A percentile compares a stretch with the other conserved stretches of the same genome.
phyloP scores from a whole-genome alignment of 1,140 invertebrate genomes.

The Stenopsyche tienmushanensis region DNA sequence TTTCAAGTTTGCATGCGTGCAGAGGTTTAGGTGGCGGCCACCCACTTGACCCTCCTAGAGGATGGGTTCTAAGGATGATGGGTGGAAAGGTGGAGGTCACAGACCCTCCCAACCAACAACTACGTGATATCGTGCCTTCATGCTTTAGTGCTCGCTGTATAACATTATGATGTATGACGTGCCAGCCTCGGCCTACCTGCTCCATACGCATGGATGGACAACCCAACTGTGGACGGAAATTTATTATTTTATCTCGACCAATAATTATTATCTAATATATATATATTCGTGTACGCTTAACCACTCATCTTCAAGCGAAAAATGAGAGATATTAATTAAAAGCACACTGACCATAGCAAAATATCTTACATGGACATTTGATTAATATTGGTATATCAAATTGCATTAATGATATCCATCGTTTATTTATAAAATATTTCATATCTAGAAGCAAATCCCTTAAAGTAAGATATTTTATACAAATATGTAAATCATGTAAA shows the following conservation, averaged over 20 bases:
- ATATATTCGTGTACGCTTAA: no score
- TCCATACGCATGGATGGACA: neutral
- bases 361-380: no score
- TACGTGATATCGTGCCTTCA: slow-evolving; percentile 42
- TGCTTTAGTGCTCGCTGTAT: slow-evolving; percentile 42
- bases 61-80: slow-evolving; percentile 3
- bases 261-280: neutral
- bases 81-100: slow-evolving; percentile 20
- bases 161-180: slow-evolving; percentile 41
- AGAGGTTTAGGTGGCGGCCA: neutral
- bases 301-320: no score
- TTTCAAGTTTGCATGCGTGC: neutral
- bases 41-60: slow-evolving; percentile 20
- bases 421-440: no score
- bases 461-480: no score
- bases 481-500: no score
- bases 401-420: no score
- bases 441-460: no score
- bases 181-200: slow-evolving; percentile 17
- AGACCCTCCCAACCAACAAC: slow-evolving; percentile 23
- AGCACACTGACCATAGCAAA: no score
- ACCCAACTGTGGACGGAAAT: neutral
- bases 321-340: no score
- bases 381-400: no score
- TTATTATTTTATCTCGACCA: neutral